These are phyloP conservation scores for Notoglanidium macrostoma DNA, from an alignment of 2,797 vertebrate species.

Conservation along the genomic window DNA sequence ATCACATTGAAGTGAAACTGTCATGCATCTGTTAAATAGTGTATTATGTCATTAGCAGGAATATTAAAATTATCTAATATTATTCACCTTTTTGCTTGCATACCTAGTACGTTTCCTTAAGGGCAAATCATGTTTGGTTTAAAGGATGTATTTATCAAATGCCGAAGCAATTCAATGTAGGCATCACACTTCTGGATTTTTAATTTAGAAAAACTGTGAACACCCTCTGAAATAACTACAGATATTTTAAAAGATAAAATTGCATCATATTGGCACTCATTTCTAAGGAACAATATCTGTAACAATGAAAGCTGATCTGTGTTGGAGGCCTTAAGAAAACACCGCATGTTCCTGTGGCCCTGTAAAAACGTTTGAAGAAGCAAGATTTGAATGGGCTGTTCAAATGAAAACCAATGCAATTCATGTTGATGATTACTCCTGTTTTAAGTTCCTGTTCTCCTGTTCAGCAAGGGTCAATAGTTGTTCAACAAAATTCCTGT, in stretches of 20 bases:
- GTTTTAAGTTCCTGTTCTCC: background rate
- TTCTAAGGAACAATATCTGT: background rate
- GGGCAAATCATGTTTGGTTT: conserved; percentile 26
- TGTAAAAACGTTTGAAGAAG: background rate
- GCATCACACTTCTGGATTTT: conserved; percentile 1
- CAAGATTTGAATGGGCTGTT: background rate
- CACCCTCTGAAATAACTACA: background rate
- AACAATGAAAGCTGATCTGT: background rate
- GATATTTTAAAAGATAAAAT: conserved; percentile 26
- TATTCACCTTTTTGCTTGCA: conserved; percentile 51
- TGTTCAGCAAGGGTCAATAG: too few relatives aligned
- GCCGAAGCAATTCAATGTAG: conserved; percentile 42
- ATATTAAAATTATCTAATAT: conserved; percentile 36
- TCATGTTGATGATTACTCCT: background rate
- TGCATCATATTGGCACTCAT: background rate
- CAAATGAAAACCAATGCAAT: background rate
- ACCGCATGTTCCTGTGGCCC: background rate
- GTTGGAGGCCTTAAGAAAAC: background rate
- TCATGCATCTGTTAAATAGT: conserved; percentile 26
- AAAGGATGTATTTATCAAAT: conserved; percentile 47
- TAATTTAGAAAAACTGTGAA: background rate
- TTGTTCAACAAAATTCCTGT: too few relatives aligned
- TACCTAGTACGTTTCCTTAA: conserved; percentile 35
- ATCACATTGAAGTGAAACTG: background rate
- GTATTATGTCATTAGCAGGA: conserved; percentile 37